phyloP scores from a whole-genome alignment of 2,888 invertebrate genomes.

The Calameuta pallipes region DNA sequence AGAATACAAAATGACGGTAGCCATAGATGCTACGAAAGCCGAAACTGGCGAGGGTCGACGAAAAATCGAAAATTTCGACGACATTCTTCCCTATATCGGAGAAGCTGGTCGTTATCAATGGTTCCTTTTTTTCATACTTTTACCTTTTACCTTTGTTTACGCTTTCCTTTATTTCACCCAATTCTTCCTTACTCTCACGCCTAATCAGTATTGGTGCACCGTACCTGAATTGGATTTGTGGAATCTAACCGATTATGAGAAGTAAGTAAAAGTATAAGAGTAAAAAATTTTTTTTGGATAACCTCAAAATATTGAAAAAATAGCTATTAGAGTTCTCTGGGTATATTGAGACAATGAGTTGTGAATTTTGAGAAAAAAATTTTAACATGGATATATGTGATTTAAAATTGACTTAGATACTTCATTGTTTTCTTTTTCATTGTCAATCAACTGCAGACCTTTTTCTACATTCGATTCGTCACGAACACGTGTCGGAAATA shows the following conservation, averaged over 20 bases:
- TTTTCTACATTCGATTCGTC: neutral
- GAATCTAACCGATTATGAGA: conserved; percentile 56
- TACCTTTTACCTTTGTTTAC: conserved; percentile 63
- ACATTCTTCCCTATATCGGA: conserved; percentile 60
- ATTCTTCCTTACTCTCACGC: conserved; percentile 61
- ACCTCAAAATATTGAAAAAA: neutral
- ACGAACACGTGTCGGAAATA: neutral
- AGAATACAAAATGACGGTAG: conserved; percentile 53
- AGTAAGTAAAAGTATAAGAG: conserved; percentile 42
- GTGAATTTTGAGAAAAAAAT: neutral
- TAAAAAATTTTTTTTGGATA: neutral
- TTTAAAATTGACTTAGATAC: neutral
- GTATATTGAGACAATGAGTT: neutral
- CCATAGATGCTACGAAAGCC: conserved; percentile 47
- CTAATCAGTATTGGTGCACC: conserved; percentile 60
- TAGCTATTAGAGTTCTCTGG: neutral
- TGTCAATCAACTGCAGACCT: neutral
- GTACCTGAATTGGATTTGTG: conserved; percentile 52
- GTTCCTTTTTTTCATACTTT: conserved; percentile 57
- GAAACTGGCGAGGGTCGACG: conserved; percentile 47
- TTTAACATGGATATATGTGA: neutral
- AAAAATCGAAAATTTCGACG: conserved; percentile 60
- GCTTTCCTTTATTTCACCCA: conserved; percentile 64
- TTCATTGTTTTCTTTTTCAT: neutral
- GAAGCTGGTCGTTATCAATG: conserved; percentile 62